Evolutionary conservation across 1,140 invertebrate species (phyloP), one percentile per base, ranked within the genome.

Genomic region (Drosophila erecta): DNA sequence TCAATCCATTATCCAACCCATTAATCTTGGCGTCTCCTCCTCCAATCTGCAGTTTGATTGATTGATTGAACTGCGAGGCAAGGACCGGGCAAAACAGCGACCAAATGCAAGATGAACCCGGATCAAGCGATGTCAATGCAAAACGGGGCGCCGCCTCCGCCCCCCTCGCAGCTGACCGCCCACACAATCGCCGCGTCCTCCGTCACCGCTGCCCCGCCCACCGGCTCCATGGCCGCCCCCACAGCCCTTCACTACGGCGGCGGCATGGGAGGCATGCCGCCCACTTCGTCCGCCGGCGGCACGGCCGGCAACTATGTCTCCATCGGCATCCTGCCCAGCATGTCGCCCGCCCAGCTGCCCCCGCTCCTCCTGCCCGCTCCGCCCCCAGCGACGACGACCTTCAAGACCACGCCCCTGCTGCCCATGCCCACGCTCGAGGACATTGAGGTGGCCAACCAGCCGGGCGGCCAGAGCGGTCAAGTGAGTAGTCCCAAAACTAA

Each of bases 71-170:
- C 41, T 15, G 59, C 27, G 59, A 38, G 58, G 38, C 37, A 22
- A 20, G 44, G 2, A 64, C 14, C 40, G 15, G 56, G 59, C 33
- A 65, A 62, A 43, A 80, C 55, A 38, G 65, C 66, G 47, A 89
- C 71, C 79, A 73, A 78, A 84, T 84, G 79, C 84, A 89, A 89
- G 47, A 87, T 89, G 84, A 89, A 89, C 73, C 81, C 84, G 72
- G 79, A 89, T 56, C 76, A 80, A 73, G 56, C 67, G 60, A 80
- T 84, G 43, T 51, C 61, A 58, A 75, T 83, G 79, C 79, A 78
- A 77, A 73, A 76, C 53, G 84, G 84, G 71, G 64, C 64, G 44
- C 64, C 61, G 17, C 61, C 73, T 17, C 84, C 84, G 61, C 79
- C 85, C 27, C 66, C 79, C 41, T 89, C 76, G 67, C 83, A 79